These are phyloP conservation scores for Cyclopterus lumpus DNA, from an alignment of 2,797 vertebrate genomes.

Conservation along the genomic window DNA sequence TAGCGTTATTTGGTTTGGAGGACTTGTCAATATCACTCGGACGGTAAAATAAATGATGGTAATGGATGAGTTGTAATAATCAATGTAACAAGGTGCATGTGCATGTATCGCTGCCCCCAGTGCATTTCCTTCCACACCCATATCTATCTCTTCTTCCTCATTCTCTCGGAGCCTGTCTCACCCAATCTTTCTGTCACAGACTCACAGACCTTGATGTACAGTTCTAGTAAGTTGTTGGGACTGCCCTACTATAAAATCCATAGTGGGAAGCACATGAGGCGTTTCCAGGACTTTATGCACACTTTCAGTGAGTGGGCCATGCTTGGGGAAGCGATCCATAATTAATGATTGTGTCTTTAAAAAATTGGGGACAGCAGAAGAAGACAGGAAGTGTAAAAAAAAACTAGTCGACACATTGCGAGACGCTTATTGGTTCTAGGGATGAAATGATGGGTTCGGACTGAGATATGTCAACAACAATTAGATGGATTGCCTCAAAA, in stretches of 20 bases:
- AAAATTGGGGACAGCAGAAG: conserved; percentile 36
- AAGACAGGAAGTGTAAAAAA: conserved; percentile 24
- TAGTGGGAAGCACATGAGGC: conserved; percentile 29
- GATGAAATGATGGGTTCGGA: not conserved
- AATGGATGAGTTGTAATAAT: conserved; percentile 45
- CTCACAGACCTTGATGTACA: conserved; percentile 53
- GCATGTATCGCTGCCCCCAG: not conserved
- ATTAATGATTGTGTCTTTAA: conserved; percentile 55
- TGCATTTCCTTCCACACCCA: conserved; percentile 5
- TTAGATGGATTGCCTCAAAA: not conserved
- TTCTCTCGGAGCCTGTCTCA: conserved; percentile 9
- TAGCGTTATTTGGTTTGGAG: conserved; percentile 37
- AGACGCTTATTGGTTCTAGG: not conserved
- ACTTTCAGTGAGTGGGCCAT: conserved; percentile 32
- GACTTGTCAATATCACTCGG: conserved; percentile 41
- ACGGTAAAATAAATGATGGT: conserved; percentile 40
- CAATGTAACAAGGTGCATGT: conserved; percentile 21
- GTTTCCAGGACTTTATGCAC: conserved; percentile 35
- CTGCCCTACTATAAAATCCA: conserved; percentile 37
- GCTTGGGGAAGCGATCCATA: conserved; percentile 57
- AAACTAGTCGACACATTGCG: conserved; percentile 12
- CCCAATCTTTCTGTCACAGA: conserved; percentile 42
- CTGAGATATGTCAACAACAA: not conserved
- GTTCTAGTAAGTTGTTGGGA: conserved; percentile 43
- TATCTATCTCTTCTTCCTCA: conserved; percentile 5